Base-by-base conservation (phyloP, 2,113 vertebrate genomes). In the Arvicanthis niloticus region DNA sequence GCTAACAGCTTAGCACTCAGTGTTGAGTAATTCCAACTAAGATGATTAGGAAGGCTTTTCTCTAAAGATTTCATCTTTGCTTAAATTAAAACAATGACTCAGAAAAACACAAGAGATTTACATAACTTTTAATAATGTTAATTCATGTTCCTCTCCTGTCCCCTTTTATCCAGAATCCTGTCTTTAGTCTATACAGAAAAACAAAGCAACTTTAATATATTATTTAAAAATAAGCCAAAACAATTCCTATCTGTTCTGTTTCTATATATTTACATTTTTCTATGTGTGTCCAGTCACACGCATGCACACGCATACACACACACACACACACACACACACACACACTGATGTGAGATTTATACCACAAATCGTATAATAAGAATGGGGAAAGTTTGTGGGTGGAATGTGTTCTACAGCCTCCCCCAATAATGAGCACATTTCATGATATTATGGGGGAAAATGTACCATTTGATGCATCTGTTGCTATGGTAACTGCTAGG, bases 41-140 rank as follows among this genome's bases (percentile, higher is more conserved):
- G 73, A 85, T 93, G 95, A 68, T 91, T 87, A 31, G 65, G 85
- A 82, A 78, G 51, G 85, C 40, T 98, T 91, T 73, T 95, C 70
- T 95, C 26, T 72, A 62, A n/a, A 78, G 91, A 90, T 68, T 80
- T 85, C 96, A 72, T 86, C 76, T 89, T 95, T 82, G 91, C 89
- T 78, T 78, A 58, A 17, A 9, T 95, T 81, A 22, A 88, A 72
- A 62, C 82, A 1, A 2, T 60, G 75, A 10, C 72, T 58, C 13
- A 70, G 31, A 68, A 65, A 56, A 2, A 90, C 37, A 34, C n/a
- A 24, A 72, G 58, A 21, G 76, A 96, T 45, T 78, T 73, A 73
- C 62, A n/a, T 17, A 1, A 10, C 56, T 42, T 7, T 0, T 91
- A 65, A 95, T 93, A 76, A 68, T 85, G 93, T 81, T 96, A 45